Evolutionary conservation across 2,888 invertebrate species (phyloP), one percentile per base, ranked within the genome.

Genomic region (Temnothorax ravouxi): DNA sequence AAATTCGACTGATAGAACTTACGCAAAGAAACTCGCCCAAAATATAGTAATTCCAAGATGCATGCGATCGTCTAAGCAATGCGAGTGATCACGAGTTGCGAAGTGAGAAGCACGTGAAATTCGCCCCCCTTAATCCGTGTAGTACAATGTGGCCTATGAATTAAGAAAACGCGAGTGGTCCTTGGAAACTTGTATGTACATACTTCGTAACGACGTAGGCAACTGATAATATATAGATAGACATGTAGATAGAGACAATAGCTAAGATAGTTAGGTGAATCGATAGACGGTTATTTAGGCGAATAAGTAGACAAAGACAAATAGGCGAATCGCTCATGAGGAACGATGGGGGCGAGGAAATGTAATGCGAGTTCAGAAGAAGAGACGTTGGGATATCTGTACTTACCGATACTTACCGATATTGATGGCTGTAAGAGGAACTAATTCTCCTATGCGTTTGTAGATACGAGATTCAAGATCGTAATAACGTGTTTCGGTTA

Each of bases 371-470:
- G 18, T 64, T 13, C 67, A 64, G 47, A 47, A 61, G 52, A 71
- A 75, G 47, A 38, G 62, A 77, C 25, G 85, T 86, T 84, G 79
- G 84, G 83, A 87, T 85, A 88, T 88, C 83, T 90, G 92, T 92
- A 92, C 92, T 92, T 92, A 92, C 80, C 54, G 89, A 89, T 87
- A 90, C 87, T 91, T 87, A 91, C 76, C 84, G 86, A 91, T 87
- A 89, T 88, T 75, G 80, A 89, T 90, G 88, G 88, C 87, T 90
- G 89, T 91, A 91, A 88, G 88, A 82, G 83, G 87, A 86, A 87
- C 86, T 54, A 54, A 67, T 25, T 54, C 29, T 67, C 5, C 25
- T 15, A n/a, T n/a, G 29, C 77, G 54, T 77, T 54, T 77, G 25
- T 25, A 52, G 18, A 52, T 47, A 61, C 6, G 38, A 52, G 11